A percentile compares a stretch with the other conserved stretches of the same genome.
Evolutionary conservation across 2,888 invertebrate species (phyloP).

Genomic region (Calliopum simillimum): DNA sequence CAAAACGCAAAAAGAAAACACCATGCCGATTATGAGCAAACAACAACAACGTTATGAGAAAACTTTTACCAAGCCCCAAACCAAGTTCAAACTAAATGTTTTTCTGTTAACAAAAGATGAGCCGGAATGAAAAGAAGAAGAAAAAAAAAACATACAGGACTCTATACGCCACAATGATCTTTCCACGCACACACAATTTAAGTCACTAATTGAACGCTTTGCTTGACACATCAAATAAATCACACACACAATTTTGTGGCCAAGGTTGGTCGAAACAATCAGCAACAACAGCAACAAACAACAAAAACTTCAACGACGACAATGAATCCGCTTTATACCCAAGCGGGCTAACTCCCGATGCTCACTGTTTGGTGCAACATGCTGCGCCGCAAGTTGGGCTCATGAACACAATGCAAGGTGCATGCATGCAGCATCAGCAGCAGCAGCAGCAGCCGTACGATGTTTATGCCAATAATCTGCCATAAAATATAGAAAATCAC

Average conservation of each 20-base stretch:
- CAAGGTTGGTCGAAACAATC: background rate
- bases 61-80: slow-evolving; percentile 13
- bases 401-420: slow-evolving; percentile 41
- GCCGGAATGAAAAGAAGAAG: background rate
- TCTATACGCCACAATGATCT: background rate
- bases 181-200: slow-evolving; percentile 57
- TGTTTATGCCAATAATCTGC: slow-evolving; percentile 51
- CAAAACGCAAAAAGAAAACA: background rate
- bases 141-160: slow-evolving; percentile 1
- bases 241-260: slow-evolving; percentile 59
- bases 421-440: slow-evolving; percentile 37
- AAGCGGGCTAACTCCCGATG: background rate
- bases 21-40: slow-evolving; percentile 9
- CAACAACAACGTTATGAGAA: slow-evolving; percentile 21
- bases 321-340: background rate
- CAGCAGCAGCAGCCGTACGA: no score
- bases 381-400: slow-evolving; percentile 23
- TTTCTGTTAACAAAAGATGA: background rate
- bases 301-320: slow-evolving; percentile 21
- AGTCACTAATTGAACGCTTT: slow-evolving; percentile 68
- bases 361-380: slow-evolving; percentile 34
- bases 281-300: background rate
- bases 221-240: slow-evolving; percentile 67
- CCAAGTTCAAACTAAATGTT: background rate
- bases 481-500: slow-evolving; percentile 50